Evolutionary conservation across 2,888 invertebrate species (phyloP).

Genomic region (Gari tellinella): DNA sequence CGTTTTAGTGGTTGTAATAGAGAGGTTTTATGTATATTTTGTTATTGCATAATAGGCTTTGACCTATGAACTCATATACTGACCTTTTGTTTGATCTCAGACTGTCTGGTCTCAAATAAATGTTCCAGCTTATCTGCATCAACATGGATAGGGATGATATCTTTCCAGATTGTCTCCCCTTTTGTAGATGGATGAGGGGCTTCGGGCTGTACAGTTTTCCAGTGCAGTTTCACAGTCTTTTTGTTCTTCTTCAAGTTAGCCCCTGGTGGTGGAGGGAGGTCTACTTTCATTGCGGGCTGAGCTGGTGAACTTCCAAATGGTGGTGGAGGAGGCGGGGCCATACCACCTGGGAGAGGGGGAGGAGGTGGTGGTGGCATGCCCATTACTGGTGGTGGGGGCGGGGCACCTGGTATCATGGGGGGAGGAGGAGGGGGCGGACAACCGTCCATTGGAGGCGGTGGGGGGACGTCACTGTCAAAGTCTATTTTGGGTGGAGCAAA

Average conservation of each 20-base stretch:
- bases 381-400: conserved; percentile 56
- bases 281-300: conserved; percentile 58
- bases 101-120: conserved; percentile 97
- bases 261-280: conserved; percentile 79
- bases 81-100: conserved; percentile 97
- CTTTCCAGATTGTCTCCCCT: conserved; percentile 82
- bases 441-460: conserved; percentile 71
- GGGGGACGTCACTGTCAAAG: conserved; percentile 53
- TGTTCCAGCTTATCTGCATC: conserved; percentile 97
- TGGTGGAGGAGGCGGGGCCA: conserved; percentile 66
- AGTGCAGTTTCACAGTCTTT: conserved; percentile 98
- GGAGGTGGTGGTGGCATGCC: conserved; percentile 67
- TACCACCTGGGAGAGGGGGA: conserved; percentile 60
- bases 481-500: conserved; percentile 87
- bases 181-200: conserved; percentile 69
- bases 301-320: conserved; percentile 53
- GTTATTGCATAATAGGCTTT: no score
- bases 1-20: no score
- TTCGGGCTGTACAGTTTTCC: conserved; percentile 91
- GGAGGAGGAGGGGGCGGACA: conserved; percentile 65
- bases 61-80: conserved; percentile 77
- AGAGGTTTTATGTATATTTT: no score
- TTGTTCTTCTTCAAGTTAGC: conserved; percentile 87
- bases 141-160: conserved; percentile 88
- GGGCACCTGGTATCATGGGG: conserved; percentile 62